Evolutionary conservation across 2,888 invertebrate genomes (phyloP).

Genomic region (Pachydiplax longipennis): DNA sequence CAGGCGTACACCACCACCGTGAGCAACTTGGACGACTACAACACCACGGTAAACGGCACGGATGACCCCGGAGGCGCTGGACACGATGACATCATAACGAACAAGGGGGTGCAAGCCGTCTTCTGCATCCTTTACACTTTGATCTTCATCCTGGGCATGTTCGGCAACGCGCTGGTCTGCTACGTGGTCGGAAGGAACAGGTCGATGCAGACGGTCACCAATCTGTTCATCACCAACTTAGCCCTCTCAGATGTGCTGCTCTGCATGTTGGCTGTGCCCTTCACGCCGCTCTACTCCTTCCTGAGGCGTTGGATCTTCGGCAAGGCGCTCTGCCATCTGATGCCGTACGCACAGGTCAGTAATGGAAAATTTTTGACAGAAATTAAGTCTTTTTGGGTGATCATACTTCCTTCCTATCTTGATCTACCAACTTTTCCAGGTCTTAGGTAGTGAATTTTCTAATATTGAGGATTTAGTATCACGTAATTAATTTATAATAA

Average conservation of each 20-base stretch:
- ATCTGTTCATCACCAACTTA: constrained; percentile 95
- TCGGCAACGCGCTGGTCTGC: constrained; percentile 91
- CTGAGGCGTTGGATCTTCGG: constrained; percentile 92
- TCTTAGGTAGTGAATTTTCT: too few species aligned
- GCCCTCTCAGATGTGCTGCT: constrained; percentile 94
- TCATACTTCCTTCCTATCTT: neutral
- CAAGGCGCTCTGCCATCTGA: constrained; percentile 85
- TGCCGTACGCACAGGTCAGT: constrained; percentile 74
- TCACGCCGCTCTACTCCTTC: constrained; percentile 95
- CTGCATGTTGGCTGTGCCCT: constrained; percentile 92
- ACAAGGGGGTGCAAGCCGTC: constrained; percentile 72
- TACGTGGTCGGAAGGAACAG: constrained; percentile 92
- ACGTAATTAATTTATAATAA: too few species aligned
- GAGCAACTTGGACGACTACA: neutral
- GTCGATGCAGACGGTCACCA: constrained; percentile 98
- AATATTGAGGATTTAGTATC: too few species aligned
- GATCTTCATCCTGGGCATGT: constrained; percentile 87
- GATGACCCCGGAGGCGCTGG: neutral
- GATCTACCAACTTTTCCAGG: too few species aligned
- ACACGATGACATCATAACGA: constrained; percentile 67
- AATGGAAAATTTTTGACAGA: neutral
- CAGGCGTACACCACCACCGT: neutral
- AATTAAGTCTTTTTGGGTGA: neutral
- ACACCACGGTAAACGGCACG: neutral
- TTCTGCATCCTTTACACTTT: constrained; percentile 79